These are phyloP conservation scores for Herminia tarsipennalis DNA, from an alignment of 2,888 invertebrate genomes.

Conservation along the genomic window DNA sequence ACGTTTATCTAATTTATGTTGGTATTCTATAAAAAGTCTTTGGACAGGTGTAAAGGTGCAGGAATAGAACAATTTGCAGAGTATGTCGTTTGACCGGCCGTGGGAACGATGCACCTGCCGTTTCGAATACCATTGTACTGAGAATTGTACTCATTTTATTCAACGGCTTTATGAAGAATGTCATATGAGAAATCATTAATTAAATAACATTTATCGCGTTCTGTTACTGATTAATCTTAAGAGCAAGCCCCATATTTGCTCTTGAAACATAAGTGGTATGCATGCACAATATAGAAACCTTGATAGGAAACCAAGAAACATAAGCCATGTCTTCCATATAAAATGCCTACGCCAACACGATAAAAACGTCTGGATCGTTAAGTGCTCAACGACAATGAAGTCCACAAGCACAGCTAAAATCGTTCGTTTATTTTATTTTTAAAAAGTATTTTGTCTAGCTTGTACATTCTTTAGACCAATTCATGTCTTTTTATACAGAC, in stretches of 20 bases:
- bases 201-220: slow-evolving; percentile 1
- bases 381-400: slow-evolving; percentile 13
- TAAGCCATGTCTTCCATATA: slow-evolving; percentile 25
- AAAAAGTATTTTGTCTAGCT: too few relatives aligned
- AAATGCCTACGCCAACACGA: slow-evolving; percentile 21
- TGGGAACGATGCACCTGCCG: slow-evolving; percentile 76
- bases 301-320: slow-evolving; percentile 30
- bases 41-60: slow-evolving; percentile 66
- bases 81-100: slow-evolving; percentile 56
- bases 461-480: background rate
- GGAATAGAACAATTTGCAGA: slow-evolving; percentile 70
- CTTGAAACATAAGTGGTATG: slow-evolving; percentile 2
- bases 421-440: slow-evolving; percentile 15
- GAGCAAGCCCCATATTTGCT: background rate
- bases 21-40: slow-evolving; percentile 33
- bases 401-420: slow-evolving; percentile 13
- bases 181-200: slow-evolving; percentile 23
- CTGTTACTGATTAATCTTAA: too few relatives aligned
- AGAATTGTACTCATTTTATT: slow-evolving; percentile 46
- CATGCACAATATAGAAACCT: slow-evolving; percentile 19
- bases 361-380: slow-evolving; percentile 25
- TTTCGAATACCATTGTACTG: slow-evolving; percentile 47
- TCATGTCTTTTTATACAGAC: background rate
- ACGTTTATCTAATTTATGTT: slow-evolving; percentile 18
- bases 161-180: slow-evolving; percentile 36